A percentile compares a stretch with the other conserved stretches of the same genome.
phyloP scores from a whole-genome alignment of 2,888 invertebrate genomes.

The Rhamnusium bicolor region DNA sequence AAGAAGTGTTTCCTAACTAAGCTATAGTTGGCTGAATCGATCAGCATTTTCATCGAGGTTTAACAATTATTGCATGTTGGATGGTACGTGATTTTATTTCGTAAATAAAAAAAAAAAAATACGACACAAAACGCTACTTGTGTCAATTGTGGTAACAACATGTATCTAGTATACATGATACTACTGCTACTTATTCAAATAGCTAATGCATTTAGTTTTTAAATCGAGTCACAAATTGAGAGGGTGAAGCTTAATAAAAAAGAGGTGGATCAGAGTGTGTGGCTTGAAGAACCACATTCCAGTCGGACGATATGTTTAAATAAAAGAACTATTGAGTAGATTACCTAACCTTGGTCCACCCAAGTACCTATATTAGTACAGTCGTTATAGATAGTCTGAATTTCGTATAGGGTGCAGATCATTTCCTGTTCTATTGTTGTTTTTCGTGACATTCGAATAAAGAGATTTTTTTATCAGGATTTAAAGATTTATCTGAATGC shows the following conservation, averaged over 20 bases:
- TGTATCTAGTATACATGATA: too few relatives aligned
- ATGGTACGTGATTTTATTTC: too few relatives aligned
- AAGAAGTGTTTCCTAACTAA: too few relatives aligned
- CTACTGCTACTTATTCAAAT: neutral
- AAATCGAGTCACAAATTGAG: neutral
- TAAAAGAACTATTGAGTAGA: neutral
- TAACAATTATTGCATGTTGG: too few relatives aligned
- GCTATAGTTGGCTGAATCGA: too few relatives aligned
- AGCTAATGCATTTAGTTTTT: neutral
- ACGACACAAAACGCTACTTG: too few relatives aligned
- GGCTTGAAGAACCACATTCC: slow-evolving; percentile 35
- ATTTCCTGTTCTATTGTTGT: neutral
- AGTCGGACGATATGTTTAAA: neutral
- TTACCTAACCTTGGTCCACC: neutral
- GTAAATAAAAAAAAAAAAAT: too few relatives aligned
- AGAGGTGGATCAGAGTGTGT: slow-evolving; percentile 1
- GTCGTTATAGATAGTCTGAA: neutral
- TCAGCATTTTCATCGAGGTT: too few relatives aligned
- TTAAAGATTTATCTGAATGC: too few relatives aligned
- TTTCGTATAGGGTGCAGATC: neutral
- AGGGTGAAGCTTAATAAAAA: slow-evolving; percentile 17
- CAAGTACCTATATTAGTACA: neutral
- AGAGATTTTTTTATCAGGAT: neutral
- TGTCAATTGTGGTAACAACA: too few relatives aligned
- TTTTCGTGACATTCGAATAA: neutral